phyloP scores from a whole-genome alignment of 2,113 vertebrate genomes.

The Misgurnus mizolepis region DNA sequence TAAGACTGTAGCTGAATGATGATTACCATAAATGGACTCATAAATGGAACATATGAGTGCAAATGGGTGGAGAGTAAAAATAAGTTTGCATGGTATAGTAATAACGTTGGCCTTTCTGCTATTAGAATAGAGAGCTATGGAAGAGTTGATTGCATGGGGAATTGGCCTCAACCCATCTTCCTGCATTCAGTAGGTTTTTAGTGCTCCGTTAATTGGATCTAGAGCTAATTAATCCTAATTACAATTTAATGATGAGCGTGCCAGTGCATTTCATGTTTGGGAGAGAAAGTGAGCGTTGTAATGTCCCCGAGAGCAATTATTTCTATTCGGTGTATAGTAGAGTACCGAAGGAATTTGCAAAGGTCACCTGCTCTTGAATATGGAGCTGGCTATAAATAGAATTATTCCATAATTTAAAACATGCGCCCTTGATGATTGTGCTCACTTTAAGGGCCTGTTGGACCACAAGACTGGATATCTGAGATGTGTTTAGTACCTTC shows the following conservation, averaged over 20 bases:
- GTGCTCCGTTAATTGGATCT: conserved; percentile 67
- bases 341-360: not conserved
- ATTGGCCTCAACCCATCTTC: conserved; percentile 59
- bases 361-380: conserved; percentile 15
- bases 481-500: conserved; percentile 77
- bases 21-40: not conserved
- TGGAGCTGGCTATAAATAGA: conserved; percentile 22
- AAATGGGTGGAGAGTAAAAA: not conserved
- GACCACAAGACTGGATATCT: not conserved
- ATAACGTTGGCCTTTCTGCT: conserved; percentile 54
- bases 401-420: conserved; percentile 19
- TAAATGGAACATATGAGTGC: not conserved
- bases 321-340: conserved; percentile 33
- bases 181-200: conserved; percentile 44
- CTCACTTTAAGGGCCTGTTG: conserved; percentile 1
- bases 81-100: conserved; percentile 8
- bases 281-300: conserved; percentile 60
- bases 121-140: conserved; percentile 52
- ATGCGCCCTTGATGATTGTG: not conserved
- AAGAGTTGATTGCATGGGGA: conserved; percentile 55
- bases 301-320: conserved; percentile 65
- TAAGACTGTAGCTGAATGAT: no score
- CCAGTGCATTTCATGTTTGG: conserved; percentile 57
- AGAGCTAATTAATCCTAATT: conserved; percentile 76
- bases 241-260: conserved; percentile 68